These are phyloP conservation scores for Lordiphosa andalusiaca DNA, from an alignment of 2,888 invertebrate species.

Conservation along the genomic window DNA sequence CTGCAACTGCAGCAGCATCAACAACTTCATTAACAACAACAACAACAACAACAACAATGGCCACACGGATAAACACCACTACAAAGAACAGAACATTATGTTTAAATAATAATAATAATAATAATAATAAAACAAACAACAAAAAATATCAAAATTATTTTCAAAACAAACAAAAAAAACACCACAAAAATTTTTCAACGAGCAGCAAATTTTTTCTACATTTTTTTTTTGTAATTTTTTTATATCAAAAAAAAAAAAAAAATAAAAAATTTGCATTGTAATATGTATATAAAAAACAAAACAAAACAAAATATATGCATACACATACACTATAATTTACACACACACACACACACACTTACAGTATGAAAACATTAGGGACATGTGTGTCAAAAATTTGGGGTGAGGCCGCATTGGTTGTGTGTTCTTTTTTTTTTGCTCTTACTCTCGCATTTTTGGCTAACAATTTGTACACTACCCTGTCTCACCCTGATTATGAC, in stretches of 20 bases:
- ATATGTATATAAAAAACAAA: neutral
- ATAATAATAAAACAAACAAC: no score
- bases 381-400: no score
- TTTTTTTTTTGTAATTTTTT: conserved; percentile 4
- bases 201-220: conserved; percentile 18
- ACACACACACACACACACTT: no score
- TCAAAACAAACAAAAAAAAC: neutral
- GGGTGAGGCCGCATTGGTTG: no score
- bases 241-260: conserved; percentile 9
- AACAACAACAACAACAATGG: conserved; percentile 23
- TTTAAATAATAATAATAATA: conserved; percentile 8
- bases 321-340: no score
- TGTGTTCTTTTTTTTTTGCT: no score
- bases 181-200: conserved; percentile 6
- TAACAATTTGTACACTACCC: no score
- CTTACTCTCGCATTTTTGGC: no score
- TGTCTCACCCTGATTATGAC: no score
- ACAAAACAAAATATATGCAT: no score
- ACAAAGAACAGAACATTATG: conserved; percentile 20
- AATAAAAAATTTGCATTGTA: conserved; percentile 2
- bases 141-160: conserved; percentile 41
- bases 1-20: conserved; percentile 21
- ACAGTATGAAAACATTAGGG: no score
- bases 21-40: conserved; percentile 12
- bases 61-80: conserved; percentile 24